Evolutionary conservation across 2,113 vertebrate species (phyloP).

Genomic region (Pristiophorus japonicus): DNA sequence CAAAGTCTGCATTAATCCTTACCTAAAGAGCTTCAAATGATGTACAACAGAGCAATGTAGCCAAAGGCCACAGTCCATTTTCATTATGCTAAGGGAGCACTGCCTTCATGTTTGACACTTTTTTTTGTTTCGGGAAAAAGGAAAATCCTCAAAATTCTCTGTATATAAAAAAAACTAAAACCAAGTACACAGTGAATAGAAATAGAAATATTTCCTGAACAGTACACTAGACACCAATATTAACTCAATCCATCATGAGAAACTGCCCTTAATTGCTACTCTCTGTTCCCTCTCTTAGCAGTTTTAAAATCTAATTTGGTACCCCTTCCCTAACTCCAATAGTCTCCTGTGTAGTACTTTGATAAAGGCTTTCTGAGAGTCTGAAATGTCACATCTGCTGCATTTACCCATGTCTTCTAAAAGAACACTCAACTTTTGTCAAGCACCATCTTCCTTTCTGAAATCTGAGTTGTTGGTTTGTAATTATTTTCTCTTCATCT

Average conservation of each 20-base stretch:
- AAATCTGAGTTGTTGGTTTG: neutral
- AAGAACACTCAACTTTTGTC: neutral
- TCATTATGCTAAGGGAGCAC: neutral
- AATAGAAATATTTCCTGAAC: neutral
- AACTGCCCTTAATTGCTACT: neutral
- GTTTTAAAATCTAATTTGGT: neutral
- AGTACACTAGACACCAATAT: neutral
- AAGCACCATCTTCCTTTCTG: neutral
- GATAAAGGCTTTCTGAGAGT: neutral
- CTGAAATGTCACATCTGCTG: neutral
- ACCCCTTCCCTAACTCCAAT: neutral
- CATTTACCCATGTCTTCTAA: neutral
- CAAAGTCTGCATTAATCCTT: constrained; percentile 18
- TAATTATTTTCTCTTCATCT: neutral
- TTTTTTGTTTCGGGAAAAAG: neutral
- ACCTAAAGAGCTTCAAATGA: constrained; percentile 18
- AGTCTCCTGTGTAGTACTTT: neutral
- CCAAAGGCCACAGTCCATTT: constrained; percentile 8
- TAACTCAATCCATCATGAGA: neutral
- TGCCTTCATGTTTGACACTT: neutral
- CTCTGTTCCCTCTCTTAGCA: neutral
- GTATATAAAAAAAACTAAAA: neutral
- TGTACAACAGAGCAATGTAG: neutral
- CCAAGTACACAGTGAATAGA: neutral
- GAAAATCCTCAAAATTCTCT: neutral